Conservation (phyloP, 2,888 invertebrate species). For the Atrina japonica region DNA sequence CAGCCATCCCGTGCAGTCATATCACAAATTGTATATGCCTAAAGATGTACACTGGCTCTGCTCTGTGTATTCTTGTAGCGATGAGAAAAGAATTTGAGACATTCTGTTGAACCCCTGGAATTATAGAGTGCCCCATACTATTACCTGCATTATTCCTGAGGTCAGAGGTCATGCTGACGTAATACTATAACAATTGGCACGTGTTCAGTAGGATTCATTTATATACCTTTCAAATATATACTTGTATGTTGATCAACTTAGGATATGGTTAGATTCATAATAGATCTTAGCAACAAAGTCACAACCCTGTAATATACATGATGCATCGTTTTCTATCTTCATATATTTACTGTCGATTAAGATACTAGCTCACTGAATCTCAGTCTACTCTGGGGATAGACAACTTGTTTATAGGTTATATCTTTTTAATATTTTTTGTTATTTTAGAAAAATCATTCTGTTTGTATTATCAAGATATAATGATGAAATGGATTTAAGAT, state of each 20-base stretch:
- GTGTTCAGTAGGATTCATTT: neutral
- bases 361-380: too few relatives aligned
- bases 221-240: conserved; percentile 1
- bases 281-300: too few relatives aligned
- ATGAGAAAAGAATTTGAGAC: conserved; percentile 27
- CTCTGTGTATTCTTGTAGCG: conserved; percentile 24
- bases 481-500: too few relatives aligned
- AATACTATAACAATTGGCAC: conserved; percentile 23
- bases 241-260: neutral
- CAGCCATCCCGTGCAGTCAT: conserved; percentile 16
- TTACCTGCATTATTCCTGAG: conserved; percentile 31
- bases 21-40: conserved; percentile 41
- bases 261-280: neutral
- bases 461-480: too few relatives aligned
- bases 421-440: too few relatives aligned
- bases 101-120: conserved; percentile 25
- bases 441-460: too few relatives aligned
- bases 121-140: conserved; percentile 32
- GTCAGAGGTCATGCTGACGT: conserved; percentile 36
- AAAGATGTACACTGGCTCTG: conserved; percentile 43
- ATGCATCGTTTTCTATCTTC: conserved; percentile 9
- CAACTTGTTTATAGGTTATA: too few relatives aligned
- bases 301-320: conserved; percentile 1
- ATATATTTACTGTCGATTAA: neutral
- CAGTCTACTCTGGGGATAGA: too few relatives aligned